Evolutionary conservation across 1,140 invertebrate species (phyloP), one percentile per base, ranked within the genome.

Genomic region (Solenopsis invicta): DNA sequence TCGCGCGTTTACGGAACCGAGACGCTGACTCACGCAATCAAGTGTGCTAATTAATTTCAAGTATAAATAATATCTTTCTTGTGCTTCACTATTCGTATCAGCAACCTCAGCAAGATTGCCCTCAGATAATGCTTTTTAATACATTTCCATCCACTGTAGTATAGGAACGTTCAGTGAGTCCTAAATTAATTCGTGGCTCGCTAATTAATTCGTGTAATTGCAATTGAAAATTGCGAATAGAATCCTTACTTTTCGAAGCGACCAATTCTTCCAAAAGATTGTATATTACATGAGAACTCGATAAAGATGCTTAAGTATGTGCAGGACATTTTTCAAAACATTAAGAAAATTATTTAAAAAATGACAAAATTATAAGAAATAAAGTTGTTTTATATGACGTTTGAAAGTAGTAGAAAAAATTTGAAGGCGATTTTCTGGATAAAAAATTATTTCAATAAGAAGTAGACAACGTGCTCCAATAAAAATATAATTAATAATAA

Each of bases 61-160:
- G 24, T 78, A 34, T 77, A 77, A 64, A 16, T 75, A 37, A 56
- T 56, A 75, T 21, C n/a, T 37, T 34, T 69, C 16, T 6, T 69
- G 21, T 9, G 18, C 34, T 41, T 5, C 5, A n/a, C 34, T 74
- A 16, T 50, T 54, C 24, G 18, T 9, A 24, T 8, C n/a, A 6
- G 37, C 24, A 37, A 41, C 1, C 41, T 69, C n/a, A n/a, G n/a
- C n/a, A n/a, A 69, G 45, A 69, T 48, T 69, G 8, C 50, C 10
- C 4, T 41, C 2, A 45, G 37, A 21, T 34, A 18, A 54, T 8
- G 18, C 10, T 1, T 12, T 74, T 37, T n/a, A 52, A 74, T 9
- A 2, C 18, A 54, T 21, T 52, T 72, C 6, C 13, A 34, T 21
- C 29, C 13, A 56, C 37, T 54, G 4, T 13, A 66, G 9, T 13